These are phyloP conservation scores for Adelosebastes latens DNA, from an alignment of 2,797 vertebrate species.

Conservation along the genomic window DNA sequence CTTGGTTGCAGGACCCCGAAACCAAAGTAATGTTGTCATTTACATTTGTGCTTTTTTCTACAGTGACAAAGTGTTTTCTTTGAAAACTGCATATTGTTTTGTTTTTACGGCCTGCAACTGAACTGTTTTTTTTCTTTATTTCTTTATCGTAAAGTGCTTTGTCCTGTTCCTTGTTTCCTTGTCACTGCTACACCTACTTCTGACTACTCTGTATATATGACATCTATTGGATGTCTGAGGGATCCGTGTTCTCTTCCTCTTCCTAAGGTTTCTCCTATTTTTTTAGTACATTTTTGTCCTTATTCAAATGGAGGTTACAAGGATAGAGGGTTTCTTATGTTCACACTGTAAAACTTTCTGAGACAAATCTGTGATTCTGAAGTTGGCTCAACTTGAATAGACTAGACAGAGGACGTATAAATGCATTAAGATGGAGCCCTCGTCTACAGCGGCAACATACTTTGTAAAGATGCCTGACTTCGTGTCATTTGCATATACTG, in stretches of 20 bases:
- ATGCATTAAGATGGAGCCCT: constrained; percentile 24
- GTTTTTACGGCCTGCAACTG: not conserved
- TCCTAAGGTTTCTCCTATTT: not conserved
- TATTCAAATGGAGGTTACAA: not conserved
- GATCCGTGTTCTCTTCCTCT: not conserved
- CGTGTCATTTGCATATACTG: constrained; percentile 58
- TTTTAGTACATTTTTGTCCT: not conserved
- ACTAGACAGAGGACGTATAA: not conserved
- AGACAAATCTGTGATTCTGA: constrained; percentile 9
- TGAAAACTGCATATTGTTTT: too few relatives aligned
- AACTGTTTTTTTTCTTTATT: not conserved
- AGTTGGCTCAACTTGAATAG: not conserved
- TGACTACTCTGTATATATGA: not conserved
- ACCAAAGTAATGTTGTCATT: not conserved
- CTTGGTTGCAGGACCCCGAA: not conserved
- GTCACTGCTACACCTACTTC: not conserved
- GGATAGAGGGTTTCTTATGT: not conserved
- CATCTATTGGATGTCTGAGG: not conserved
- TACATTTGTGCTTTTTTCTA: not conserved
- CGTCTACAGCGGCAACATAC: not conserved
- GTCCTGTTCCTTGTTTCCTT: not conserved
- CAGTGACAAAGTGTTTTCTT: not conserved
- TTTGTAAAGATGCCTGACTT: constrained; percentile 53
- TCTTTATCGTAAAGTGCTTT: too few relatives aligned
- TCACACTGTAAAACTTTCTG: not conserved